Base-by-base conservation (phyloP, 2,113 vertebrate genomes). In the Narcine bancroftii region DNA sequence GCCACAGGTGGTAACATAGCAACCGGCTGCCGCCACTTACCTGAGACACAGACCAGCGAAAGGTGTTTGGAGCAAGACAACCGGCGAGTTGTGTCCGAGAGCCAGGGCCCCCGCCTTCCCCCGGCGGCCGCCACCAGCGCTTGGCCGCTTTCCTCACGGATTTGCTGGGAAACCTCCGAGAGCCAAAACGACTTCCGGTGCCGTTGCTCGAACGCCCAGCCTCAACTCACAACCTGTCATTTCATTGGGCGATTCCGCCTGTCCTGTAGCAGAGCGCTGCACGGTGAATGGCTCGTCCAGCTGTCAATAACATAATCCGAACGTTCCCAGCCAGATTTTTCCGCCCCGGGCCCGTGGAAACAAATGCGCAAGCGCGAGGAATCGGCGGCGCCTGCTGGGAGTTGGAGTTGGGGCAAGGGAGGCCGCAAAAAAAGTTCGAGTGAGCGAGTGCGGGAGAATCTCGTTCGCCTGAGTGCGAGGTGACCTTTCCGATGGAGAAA, bases 301-400 rank as follows among this genome's bases (percentile, higher is more conserved):
- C 53, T 36, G 81, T 87, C 79, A 17, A 17, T 83, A 11, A 83
- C 53, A 19, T 15, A 0, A 0, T 24, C n/a, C n/a, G n/a, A n/a
- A n/a, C n/a, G 71, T 33, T 2, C 71, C 71, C 29, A 6, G 29
- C 71, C 15, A 11, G 2, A 0, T 0, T 3, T 0, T 33, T 4
- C 50, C 26, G 13, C 26, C 79, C 3, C 6, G 2, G 1, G 0
- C 0, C 7, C 17, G 26, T n/a, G 60, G 0, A 26, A 13, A 0
- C 21, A 0, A 42, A 3, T 65, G 60, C 87, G 87, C 87, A 69
- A 7, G 39, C 63, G 87, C 63, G 0, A 0, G 7, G 6, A 2
- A 39, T 53, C 4, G n/a, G 56, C n/a, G 39, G 9, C 4, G 63
- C 21, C 19, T 26, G 60, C 63, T 65, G 87, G 87, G 87, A 29